Conservation (phyloP, 2,888 invertebrate species). For the Acleris cristana region DNA sequence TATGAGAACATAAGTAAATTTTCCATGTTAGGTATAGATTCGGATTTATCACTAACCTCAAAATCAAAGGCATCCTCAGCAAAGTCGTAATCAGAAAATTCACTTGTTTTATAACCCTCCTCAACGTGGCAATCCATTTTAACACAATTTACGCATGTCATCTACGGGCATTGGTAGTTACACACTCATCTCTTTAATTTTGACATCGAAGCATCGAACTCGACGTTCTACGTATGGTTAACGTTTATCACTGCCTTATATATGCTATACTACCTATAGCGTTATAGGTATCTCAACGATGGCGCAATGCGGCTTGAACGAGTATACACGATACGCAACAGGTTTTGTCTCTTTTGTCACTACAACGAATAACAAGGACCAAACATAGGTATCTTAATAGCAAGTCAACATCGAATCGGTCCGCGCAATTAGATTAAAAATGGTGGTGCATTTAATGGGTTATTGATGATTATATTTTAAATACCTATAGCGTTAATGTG, state of each 20-base stretch:
- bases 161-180: constrained; percentile 42
- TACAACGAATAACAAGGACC: constrained; percentile 16
- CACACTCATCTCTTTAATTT: not conserved
- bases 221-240: not conserved
- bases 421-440: constrained; percentile 5
- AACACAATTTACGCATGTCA: constrained; percentile 68
- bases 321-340: not conserved
- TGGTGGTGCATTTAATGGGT: constrained; percentile 9
- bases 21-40: not conserved
- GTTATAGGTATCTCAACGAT: constrained; percentile 2
- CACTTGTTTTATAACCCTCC: constrained; percentile 69
- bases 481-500: no score
- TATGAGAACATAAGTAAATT: not conserved
- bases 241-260: constrained; percentile 6
- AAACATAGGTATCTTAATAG: not conserved
- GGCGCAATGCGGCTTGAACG: constrained; percentile 25
- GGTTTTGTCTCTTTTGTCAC: constrained; percentile 20
- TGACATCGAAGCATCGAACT: not conserved
- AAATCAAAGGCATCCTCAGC: constrained; percentile 78
- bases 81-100: constrained; percentile 74
- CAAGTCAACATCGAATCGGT: constrained; percentile 10
- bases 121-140: constrained; percentile 71
- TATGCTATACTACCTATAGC: not conserved
- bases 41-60: constrained; percentile 65
- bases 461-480: not conserved